phyloP scores from a whole-genome alignment of 2,888 invertebrate genomes.

The Philaethria dido region DNA sequence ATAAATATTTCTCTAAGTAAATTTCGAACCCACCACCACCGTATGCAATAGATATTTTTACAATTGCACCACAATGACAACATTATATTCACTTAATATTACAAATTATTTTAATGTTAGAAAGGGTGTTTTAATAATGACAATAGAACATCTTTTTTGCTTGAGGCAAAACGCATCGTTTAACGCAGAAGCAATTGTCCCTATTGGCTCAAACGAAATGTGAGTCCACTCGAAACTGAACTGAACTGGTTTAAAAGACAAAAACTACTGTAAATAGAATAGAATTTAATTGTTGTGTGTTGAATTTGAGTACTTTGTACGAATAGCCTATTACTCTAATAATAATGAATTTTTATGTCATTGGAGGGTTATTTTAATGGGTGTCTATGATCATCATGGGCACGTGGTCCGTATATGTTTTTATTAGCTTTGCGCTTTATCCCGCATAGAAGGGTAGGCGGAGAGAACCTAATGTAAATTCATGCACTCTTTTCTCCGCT shows the following conservation, averaged over 20 bases:
- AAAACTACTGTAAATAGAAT: slow-evolving; percentile 12
- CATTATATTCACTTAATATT: neutral
- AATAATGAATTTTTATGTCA: neutral
- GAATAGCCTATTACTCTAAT: slow-evolving; percentile 9
- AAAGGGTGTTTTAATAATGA: slow-evolving; percentile 4
- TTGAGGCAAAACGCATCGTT: slow-evolving; percentile 17
- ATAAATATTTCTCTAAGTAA: no score
- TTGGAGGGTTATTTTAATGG: no score
- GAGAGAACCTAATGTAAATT: no score
- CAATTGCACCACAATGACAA: neutral
- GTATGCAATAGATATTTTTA: no score
- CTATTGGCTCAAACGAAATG: slow-evolving; percentile 16
- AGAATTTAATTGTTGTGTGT: slow-evolving; percentile 2
- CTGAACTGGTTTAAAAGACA: slow-evolving; percentile 28
- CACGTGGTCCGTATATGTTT: no score
- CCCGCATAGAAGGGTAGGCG: no score
- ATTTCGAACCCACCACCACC: no score
- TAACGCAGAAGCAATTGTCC: slow-evolving; percentile 14
- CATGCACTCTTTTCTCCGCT: no score
- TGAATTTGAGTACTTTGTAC: neutral
- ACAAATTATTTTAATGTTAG: slow-evolving; percentile 14
- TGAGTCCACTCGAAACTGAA: slow-evolving; percentile 13
- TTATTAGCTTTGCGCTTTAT: no score
- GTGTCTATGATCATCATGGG: no score
- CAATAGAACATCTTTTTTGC: slow-evolving; percentile 16